phyloP scores from a whole-genome alignment of 1,140 invertebrate genomes.

The Mercenaria mercenaria region DNA sequence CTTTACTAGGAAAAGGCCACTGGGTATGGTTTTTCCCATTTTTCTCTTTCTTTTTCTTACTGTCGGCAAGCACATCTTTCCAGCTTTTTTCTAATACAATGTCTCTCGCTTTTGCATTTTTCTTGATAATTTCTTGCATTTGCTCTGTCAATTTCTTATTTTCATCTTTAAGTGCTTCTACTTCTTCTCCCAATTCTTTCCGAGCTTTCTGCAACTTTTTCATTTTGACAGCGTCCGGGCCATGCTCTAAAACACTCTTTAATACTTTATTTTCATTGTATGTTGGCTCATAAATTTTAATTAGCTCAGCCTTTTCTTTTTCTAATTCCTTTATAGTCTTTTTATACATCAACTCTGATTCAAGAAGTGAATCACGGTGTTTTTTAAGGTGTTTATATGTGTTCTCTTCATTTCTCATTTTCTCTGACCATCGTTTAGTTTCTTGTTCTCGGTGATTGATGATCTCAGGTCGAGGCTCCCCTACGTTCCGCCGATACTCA shows the following conservation, averaged over 20 bases:
- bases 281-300: conserved; percentile 46
- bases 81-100: conserved; percentile 15
- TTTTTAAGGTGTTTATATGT: conserved; percentile 35
- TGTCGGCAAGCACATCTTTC: neutral
- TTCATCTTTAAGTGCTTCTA: conserved; percentile 30
- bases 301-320: conserved; percentile 44
- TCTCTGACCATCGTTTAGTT: neutral
- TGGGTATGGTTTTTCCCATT: neutral
- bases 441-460: conserved; percentile 8
- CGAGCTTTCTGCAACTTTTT: conserved; percentile 35
- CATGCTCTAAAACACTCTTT: conserved; percentile 23
- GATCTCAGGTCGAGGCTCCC: neutral
- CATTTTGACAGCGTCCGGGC: conserved; percentile 35
- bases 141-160: conserved; percentile 28
- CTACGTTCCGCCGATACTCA: neutral
- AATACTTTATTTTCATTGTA: conserved; percentile 46
- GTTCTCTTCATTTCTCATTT: neutral
- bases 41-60: conserved; percentile 6
- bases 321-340: conserved; percentile 44
- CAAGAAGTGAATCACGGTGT: conserved; percentile 30
- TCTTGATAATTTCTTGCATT: conserved; percentile 18
- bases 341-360: conserved; percentile 36
- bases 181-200: conserved; percentile 1
- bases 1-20: neutral
- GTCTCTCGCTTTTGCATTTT: neutral